A percentile compares a stretch with the other conserved stretches of the same genome.
phyloP scores from a whole-genome alignment of 2,888 invertebrate species.

The Lasioglossum figueresi region DNA sequence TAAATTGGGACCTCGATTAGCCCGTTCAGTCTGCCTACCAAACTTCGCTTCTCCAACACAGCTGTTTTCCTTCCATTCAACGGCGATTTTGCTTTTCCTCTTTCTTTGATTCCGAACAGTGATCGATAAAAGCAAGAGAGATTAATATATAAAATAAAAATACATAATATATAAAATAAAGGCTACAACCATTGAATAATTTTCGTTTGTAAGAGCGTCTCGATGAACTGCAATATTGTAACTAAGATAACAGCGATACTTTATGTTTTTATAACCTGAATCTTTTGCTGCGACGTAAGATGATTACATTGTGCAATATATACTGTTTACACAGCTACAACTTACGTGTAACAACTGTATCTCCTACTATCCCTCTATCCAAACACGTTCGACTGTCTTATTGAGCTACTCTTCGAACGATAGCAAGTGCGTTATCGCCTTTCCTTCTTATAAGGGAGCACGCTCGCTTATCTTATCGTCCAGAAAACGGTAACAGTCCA shows the following conservation, averaged over 20 bases:
- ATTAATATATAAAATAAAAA: background rate
- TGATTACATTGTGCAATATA: background rate
- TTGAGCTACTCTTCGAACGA: background rate
- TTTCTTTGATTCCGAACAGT: too few species aligned
- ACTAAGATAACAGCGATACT: background rate
- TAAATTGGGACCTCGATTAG: too few species aligned
- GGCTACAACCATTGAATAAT: background rate
- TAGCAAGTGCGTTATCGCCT: background rate
- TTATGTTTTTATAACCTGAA: background rate
- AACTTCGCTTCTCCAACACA: constrained; percentile 23
- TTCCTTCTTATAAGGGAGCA: constrained; percentile 22
- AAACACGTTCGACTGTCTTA: background rate
- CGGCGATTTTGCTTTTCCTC: background rate
- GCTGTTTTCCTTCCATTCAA: too few species aligned
- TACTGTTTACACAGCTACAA: background rate
- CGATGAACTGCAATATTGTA: background rate
- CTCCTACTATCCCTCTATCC: background rate
- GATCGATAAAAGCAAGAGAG: too few species aligned
- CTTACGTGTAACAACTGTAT: constrained; percentile 14
- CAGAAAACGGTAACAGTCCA: background rate
- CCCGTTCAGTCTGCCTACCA: constrained; percentile 37
- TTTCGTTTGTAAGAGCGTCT: background rate
- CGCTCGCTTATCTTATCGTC: constrained; percentile 40
- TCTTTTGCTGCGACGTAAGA: background rate
- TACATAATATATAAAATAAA: background rate